Percentiles rank a stretch among this genome's conserved stretches.
phyloP scores from a whole-genome alignment of 2,888 invertebrate genomes.

The Heliconius aoede region DNA sequence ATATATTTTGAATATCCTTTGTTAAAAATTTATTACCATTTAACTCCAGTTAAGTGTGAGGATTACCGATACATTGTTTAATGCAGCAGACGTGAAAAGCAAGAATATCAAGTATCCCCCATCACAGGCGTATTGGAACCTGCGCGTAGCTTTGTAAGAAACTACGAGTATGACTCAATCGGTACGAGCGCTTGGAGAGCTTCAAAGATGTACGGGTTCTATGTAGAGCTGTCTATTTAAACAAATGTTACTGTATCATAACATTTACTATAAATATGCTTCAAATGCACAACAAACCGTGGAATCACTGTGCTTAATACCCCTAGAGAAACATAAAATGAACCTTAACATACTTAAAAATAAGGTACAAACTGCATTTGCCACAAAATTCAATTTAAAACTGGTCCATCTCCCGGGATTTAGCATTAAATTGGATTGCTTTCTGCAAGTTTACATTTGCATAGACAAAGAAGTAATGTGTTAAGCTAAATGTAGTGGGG shows the following conservation, averaged over 20 bases:
- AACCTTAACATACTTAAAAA: slow-evolving; percentile 11
- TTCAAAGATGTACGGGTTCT: neutral
- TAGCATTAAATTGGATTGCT: slow-evolving; percentile 76
- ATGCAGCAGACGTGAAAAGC: too few relatives aligned
- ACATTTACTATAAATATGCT: slow-evolving; percentile 27
- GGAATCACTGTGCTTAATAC: slow-evolving; percentile 21
- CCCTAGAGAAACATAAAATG: slow-evolving; percentile 29
- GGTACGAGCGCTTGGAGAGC: neutral
- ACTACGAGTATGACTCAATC: neutral
- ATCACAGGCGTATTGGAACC: neutral
- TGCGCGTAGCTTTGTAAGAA: neutral
- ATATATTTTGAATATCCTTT: neutral
- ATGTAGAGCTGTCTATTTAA: neutral
- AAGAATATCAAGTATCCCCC: too few relatives aligned
- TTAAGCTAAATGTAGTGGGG: slow-evolving; percentile 3
- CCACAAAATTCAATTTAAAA: slow-evolving; percentile 70
- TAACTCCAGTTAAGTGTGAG: neutral
- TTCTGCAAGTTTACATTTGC: slow-evolving; percentile 76
- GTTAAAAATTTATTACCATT: neutral
- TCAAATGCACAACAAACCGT: slow-evolving; percentile 21
- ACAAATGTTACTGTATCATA: slow-evolving; percentile 13
- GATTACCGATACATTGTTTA: too few relatives aligned
- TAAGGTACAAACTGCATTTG: slow-evolving; percentile 42
- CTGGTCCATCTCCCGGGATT: slow-evolving; percentile 69
- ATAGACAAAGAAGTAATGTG: slow-evolving; percentile 59